phyloP scores from a whole-genome alignment of 2,888 invertebrate species.

The Drosophila monieri region DNA sequence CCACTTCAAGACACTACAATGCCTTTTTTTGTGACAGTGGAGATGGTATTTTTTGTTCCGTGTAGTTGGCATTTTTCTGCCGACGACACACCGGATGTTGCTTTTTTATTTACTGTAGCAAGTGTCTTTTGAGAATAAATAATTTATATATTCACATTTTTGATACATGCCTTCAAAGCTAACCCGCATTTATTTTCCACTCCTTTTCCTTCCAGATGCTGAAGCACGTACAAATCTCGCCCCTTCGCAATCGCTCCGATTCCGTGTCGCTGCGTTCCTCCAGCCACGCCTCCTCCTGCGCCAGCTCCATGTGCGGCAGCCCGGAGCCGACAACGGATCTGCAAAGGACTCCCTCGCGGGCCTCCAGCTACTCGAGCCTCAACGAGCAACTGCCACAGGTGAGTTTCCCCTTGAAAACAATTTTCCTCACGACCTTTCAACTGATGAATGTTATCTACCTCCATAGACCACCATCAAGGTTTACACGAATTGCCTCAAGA shows the following conservation, averaged over 20 bases:
- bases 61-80: background rate
- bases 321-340: constrained; percentile 86
- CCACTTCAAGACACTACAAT: background rate
- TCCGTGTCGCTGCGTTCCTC: constrained; percentile 89
- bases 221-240: constrained; percentile 96
- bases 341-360: constrained; percentile 87
- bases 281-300: constrained; percentile 86
- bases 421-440: background rate
- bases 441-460: background rate
- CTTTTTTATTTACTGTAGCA: constrained; percentile 51
- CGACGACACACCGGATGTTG: constrained; percentile 50
- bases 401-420: background rate
- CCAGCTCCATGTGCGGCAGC: constrained; percentile 87
- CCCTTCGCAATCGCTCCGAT: constrained; percentile 92
- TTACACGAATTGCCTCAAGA: constrained; percentile 93
- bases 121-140: constrained; percentile 8
- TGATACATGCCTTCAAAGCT: background rate
- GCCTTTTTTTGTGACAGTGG: background rate
- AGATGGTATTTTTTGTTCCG: background rate
- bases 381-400: constrained; percentile 86
- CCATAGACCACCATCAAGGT: constrained; percentile 95
- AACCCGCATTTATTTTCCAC: constrained; percentile 6
- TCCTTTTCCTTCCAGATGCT: constrained; percentile 88
- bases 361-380: constrained; percentile 87
- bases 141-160: constrained; percentile 3